phyloP scores from a whole-genome alignment of 2,797 vertebrate species.

The Pseudomugil tenellus region DNA sequence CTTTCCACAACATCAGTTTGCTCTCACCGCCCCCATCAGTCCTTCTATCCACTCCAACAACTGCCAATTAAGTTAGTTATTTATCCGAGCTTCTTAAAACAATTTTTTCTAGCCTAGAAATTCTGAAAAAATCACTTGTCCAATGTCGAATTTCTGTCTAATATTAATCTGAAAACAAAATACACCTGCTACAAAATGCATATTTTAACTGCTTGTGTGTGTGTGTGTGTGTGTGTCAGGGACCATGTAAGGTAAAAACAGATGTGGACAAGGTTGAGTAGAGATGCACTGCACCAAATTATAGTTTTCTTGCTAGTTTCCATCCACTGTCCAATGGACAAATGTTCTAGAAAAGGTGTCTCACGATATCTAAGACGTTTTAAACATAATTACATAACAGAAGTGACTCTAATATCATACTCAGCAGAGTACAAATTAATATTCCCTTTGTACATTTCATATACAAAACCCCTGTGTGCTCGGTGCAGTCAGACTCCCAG shows the following conservation, averaged over 20 bases:
- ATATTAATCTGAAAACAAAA: not conserved
- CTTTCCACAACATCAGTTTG: constrained; percentile 22
- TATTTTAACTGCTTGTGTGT: not conserved
- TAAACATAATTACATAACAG: not conserved
- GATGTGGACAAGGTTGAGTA: not conserved
- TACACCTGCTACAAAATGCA: not conserved
- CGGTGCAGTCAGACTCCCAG: constrained; percentile 35
- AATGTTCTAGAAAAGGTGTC: constrained; percentile 12
- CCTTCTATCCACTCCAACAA: constrained; percentile 27
- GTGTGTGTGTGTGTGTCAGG: no score
- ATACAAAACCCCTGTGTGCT: constrained; percentile 41
- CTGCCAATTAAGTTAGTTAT: constrained; percentile 43
- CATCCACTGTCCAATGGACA: not conserved
- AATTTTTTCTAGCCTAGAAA: constrained; percentile 40
- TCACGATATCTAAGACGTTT: constrained; percentile 11
- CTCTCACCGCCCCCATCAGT: constrained; percentile 28
- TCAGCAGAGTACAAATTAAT: constrained; percentile 39
- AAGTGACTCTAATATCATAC: constrained; percentile 33
- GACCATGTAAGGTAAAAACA: no score
- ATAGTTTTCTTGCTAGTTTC: not conserved
- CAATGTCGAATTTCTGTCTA: not conserved
- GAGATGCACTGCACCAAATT: not conserved
- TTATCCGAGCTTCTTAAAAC: constrained; percentile 51
- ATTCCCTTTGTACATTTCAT: constrained; percentile 40
- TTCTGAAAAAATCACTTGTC: constrained; percentile 10